phyloP scores from a whole-genome alignment of 2,888 invertebrate genomes.

The Rhingia rostrata region DNA sequence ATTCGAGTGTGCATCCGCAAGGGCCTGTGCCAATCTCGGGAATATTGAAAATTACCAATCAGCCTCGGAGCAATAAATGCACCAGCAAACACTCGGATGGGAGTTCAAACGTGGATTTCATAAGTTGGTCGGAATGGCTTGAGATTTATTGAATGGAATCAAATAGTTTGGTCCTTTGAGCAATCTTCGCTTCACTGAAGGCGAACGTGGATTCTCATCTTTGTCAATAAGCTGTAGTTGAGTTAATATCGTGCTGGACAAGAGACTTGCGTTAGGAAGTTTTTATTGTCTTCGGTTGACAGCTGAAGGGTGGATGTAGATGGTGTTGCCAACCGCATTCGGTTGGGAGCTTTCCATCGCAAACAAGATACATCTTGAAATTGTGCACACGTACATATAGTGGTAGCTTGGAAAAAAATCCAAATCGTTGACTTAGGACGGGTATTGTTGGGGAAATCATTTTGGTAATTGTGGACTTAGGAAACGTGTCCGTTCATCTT shows the following conservation, averaged over 20 bases:
- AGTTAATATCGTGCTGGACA: background rate
- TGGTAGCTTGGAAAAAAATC: too few species aligned
- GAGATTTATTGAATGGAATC: slow-evolving; percentile 25
- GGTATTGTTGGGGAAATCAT: background rate
- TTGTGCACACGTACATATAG: background rate
- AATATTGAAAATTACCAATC: slow-evolving; percentile 73
- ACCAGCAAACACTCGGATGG: slow-evolving; percentile 39
- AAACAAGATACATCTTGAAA: background rate
- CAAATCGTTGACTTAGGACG: background rate
- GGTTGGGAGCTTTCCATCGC: background rate
- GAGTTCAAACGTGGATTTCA: slow-evolving; percentile 55
- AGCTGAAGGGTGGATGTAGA: too few species aligned
- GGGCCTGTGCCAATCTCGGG: slow-evolving; percentile 47
- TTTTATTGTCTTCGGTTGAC: background rate
- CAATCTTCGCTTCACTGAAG: slow-evolving; percentile 15
- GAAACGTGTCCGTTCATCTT: background rate
- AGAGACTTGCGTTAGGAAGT: background rate
- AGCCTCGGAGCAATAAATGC: slow-evolving; percentile 63
- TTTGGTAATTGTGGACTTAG: background rate
- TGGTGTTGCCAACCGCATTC: too few species aligned
- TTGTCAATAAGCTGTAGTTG: slow-evolving; percentile 31
- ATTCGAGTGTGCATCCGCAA: slow-evolving; percentile 52
- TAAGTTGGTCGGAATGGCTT: slow-evolving; percentile 49
- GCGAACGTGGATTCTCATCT: slow-evolving; percentile 11
- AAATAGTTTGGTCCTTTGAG: slow-evolving; percentile 53